Conservation (phyloP, 2,888 invertebrate genomes). For the Nezara viridula region DNA sequence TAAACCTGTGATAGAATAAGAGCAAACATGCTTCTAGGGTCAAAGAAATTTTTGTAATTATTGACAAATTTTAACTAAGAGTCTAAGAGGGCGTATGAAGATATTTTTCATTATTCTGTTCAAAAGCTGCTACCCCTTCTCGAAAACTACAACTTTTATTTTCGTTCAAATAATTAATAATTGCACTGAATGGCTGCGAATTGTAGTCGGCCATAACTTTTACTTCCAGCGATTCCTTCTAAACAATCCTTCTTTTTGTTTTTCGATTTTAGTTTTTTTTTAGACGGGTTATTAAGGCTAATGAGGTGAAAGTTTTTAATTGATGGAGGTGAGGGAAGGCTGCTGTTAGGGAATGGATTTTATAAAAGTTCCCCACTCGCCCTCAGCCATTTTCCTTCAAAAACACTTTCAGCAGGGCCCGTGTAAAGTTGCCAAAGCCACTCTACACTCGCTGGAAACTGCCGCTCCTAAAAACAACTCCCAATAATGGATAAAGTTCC, state of each 20-base stretch:
- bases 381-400: conserved; percentile 9
- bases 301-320: conserved; percentile 49
- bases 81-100: neutral
- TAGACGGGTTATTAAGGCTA: conserved; percentile 44
- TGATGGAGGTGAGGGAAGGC: conserved; percentile 17
- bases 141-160: neutral
- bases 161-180: neutral
- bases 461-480: neutral
- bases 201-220: conserved; percentile 13
- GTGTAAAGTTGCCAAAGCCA: conserved; percentile 44
- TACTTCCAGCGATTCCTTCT: neutral
- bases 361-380: neutral
- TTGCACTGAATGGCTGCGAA: neutral
- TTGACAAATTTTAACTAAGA: neutral
- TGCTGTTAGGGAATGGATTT: neutral
- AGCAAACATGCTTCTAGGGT: neutral
- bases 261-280: conserved; percentile 29
- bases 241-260: conserved; percentile 10
- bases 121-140: neutral
- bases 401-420: conserved; percentile 4
- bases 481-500: conserved; percentile 9
- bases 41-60: neutral
- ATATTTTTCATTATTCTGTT: neutral
- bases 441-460: neutral
- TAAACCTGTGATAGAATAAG: too few relatives aligned